A percentile compares a stretch with the other conserved stretches of the same genome.
Conservation (phyloP, 1,140 invertebrate species). For the Micrasema minimum region DNA sequence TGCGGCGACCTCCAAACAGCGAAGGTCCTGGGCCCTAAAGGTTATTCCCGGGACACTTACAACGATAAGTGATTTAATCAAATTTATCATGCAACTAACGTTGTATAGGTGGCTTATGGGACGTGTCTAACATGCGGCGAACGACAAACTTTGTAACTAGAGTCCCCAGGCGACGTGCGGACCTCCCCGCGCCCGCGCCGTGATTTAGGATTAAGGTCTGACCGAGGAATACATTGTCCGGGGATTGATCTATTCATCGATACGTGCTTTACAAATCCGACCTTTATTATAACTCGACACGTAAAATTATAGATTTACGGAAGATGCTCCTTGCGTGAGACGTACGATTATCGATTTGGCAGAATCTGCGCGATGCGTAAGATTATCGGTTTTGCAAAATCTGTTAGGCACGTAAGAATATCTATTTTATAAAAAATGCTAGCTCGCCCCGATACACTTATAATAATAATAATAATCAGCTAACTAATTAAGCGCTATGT, state of each 20-base stretch:
- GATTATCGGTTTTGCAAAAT: too few relatives aligned
- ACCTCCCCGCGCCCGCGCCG: conserved; percentile 7
- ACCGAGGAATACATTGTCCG: conserved; percentile 6
- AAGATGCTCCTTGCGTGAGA: too few relatives aligned
- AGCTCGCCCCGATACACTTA: too few relatives aligned
- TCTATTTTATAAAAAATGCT: too few relatives aligned
- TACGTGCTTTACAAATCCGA: neutral
- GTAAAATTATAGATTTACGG: too few relatives aligned
- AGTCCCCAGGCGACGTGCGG: conserved; percentile 37
- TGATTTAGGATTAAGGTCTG: conserved; percentile 37
- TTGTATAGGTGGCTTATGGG: conserved; percentile 24
- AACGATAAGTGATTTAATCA: conserved; percentile 41
- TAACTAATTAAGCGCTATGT: too few relatives aligned
- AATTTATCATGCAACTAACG: conserved; percentile 41
- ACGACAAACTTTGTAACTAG: conserved; percentile 48
- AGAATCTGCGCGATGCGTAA: too few relatives aligned
- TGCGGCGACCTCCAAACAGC: conserved; percentile 14
- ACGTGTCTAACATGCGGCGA: conserved; percentile 36
- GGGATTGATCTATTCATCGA: conserved; percentile 22
- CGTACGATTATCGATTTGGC: too few relatives aligned
- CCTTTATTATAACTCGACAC: too few relatives aligned
- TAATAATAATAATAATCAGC: too few relatives aligned
- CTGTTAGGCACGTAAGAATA: too few relatives aligned
- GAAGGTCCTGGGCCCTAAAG: conserved; percentile 15
- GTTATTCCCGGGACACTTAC: conserved; percentile 34